Evolutionary conservation across 2,888 invertebrate species (phyloP).

Genomic region (Polymixis flavicincta): DNA sequence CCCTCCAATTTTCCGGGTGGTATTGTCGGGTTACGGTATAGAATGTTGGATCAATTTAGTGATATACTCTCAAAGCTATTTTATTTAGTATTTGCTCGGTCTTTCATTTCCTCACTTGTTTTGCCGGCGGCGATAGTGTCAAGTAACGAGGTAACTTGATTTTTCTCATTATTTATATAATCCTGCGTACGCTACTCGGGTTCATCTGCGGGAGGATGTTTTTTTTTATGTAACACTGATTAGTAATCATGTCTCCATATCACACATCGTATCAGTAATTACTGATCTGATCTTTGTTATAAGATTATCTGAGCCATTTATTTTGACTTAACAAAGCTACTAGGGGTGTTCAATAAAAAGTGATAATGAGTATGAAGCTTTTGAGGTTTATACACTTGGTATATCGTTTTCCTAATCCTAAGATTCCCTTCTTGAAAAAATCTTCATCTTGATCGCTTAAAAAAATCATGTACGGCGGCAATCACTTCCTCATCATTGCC

Average conservation of each 20-base stretch:
- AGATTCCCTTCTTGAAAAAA: too few species aligned
- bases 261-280: not conserved
- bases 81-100: constrained; percentile 51
- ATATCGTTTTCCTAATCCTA: too few species aligned
- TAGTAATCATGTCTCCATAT: constrained; percentile 20
- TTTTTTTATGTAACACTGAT: constrained; percentile 24
- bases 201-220: constrained; percentile 12
- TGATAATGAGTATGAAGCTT: too few species aligned
- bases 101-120: constrained; percentile 53
- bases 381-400: too few species aligned
- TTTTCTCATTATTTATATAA: constrained; percentile 54
- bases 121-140: constrained; percentile 51
- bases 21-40: constrained; percentile 43
- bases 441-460: too few species aligned
- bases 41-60: constrained; percentile 50
- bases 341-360: too few species aligned
- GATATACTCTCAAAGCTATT: constrained; percentile 38
- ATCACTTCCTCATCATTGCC: too few species aligned
- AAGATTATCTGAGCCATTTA: not conserved
- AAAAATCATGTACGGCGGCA: too few species aligned
- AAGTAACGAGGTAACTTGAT: constrained; percentile 56
- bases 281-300: not conserved
- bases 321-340: not conserved
- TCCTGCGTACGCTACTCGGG: constrained; percentile 13
- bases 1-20: constrained; percentile 62